Evolutionary conservation across 2,797 vertebrate species (phyloP).

Genomic region (Nannoperca australis): DNA sequence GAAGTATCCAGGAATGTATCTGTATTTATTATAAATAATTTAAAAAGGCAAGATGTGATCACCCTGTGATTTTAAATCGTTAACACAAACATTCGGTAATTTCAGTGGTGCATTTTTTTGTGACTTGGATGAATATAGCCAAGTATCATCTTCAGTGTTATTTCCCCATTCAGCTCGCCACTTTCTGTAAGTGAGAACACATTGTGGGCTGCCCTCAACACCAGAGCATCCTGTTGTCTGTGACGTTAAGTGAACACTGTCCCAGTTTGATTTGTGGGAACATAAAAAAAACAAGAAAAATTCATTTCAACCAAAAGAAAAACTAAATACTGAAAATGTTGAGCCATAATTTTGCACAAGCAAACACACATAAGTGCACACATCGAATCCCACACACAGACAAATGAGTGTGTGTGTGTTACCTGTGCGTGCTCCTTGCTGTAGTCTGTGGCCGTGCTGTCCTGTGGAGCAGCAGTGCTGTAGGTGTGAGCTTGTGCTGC

Average conservation of each 20-base stretch:
- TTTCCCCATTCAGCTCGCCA: not conserved
- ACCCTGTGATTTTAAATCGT: not conserved
- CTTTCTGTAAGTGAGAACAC: not conserved
- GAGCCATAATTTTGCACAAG: not conserved
- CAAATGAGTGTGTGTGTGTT: slow-evolving; percentile 6
- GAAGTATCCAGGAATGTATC: not conserved
- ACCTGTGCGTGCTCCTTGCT: slow-evolving; percentile 87
- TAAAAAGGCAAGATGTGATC: not conserved
- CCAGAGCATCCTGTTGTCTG: not conserved
- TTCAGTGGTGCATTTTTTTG: not conserved
- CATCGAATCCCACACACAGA: not conserved
- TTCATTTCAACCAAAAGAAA: not conserved
- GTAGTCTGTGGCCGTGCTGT: slow-evolving; percentile 78
- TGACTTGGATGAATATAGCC: not conserved
- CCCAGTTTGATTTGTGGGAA: not conserved
- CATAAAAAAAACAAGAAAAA: not conserved
- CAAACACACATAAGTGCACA: not conserved
- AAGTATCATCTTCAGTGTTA: not conserved
- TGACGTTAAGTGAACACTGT: not conserved
- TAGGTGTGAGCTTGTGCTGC: slow-evolving; percentile 85
- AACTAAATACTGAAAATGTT: not conserved
- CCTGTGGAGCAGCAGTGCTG: slow-evolving; percentile 75
- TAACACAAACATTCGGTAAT: not conserved
- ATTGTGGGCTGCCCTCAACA: not conserved
- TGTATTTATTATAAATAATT: not conserved